Evolutionary conservation across 2,888 invertebrate genomes (phyloP), one percentile per base, ranked within the genome.

Genomic region (Lymantria monacha): DNA sequence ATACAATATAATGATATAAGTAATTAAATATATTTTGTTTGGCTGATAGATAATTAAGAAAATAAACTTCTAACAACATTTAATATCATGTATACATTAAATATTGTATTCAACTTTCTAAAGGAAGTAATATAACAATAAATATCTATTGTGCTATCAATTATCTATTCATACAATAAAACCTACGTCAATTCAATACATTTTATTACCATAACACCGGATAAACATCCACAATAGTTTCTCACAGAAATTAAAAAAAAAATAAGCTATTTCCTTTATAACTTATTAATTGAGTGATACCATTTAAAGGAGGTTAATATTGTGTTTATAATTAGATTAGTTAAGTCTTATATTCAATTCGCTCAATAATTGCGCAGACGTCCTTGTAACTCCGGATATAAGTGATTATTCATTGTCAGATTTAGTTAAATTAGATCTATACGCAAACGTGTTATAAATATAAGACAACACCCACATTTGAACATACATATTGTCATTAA

Each of bases 311-410:
- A n/a, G 43, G 47, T 49, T 49, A 53, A 44, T 31, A 51, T 44
- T n/a, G 22, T 15, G 42, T 44, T 49, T 10, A 44, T 48, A 51
- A 59, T 55, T 55, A 47, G 44, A 53, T 55, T 59, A 55, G 46
- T 63, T 44, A 38, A 44, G 22, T 44, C n/a, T 43, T 12, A n/a
- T 30, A 42, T 47, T 47, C 41, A 47, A 42, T 47, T 33, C 41
- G 14, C 47, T 31, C 47, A 41, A 42, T 42, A 33, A 47, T 47
- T 13, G 30, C 10, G 13, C 41, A 12, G 36, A 37, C 38, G 44
- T 43, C 43, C 48, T 44, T 30, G 22, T 37, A 15, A 31, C 13
- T 38, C 30, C 43, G 44, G 44, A 48, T 15, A 37, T 48, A 42
- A 42, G 30, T 42, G 12, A 30, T 42, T 33, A 42, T 30, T 42